Conservation (phyloP, 2,797 vertebrate genomes). For the Pangasius krempfi region DNA sequence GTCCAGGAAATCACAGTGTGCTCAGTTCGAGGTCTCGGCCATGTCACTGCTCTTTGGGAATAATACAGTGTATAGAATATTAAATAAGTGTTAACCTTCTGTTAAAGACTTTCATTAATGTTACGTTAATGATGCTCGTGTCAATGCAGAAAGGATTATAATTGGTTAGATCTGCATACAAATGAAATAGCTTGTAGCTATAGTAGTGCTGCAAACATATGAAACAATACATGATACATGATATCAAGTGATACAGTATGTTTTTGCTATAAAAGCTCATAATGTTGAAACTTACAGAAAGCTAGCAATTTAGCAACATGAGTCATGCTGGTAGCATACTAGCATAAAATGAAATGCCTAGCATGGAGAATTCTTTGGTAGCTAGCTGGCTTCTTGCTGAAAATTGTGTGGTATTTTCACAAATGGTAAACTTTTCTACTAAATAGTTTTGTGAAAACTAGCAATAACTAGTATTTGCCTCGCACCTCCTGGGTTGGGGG, state of each 20-base stretch:
- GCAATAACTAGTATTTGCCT: too few species aligned
- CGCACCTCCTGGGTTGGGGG: too few species aligned
- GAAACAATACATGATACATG: neutral
- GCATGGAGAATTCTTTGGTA: neutral
- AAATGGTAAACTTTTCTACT: too few species aligned
- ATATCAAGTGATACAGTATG: neutral
- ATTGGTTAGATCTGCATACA: neutral
- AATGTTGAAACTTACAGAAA: neutral
- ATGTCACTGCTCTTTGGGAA: constrained; percentile 51
- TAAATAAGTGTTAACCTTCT: constrained; percentile 70
- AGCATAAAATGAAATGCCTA: neutral
- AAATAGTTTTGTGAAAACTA: too few species aligned
- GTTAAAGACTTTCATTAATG: neutral
- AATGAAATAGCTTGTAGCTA: neutral
- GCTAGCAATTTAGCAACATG: too few species aligned
- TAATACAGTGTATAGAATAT: constrained; percentile 68
- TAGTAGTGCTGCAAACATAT: neutral
- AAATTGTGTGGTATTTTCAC: too few species aligned
- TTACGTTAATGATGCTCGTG: neutral
- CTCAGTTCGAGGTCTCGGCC: constrained; percentile 51
- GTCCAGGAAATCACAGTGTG: constrained; percentile 59
- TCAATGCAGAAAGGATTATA: neutral
- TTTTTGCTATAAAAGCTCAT: neutral
- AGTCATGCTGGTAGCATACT: too few species aligned
- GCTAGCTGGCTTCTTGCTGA: neutral